phyloP scores from a whole-genome alignment of 1,140 invertebrate species.

The Sycophaga agraensis region DNA sequence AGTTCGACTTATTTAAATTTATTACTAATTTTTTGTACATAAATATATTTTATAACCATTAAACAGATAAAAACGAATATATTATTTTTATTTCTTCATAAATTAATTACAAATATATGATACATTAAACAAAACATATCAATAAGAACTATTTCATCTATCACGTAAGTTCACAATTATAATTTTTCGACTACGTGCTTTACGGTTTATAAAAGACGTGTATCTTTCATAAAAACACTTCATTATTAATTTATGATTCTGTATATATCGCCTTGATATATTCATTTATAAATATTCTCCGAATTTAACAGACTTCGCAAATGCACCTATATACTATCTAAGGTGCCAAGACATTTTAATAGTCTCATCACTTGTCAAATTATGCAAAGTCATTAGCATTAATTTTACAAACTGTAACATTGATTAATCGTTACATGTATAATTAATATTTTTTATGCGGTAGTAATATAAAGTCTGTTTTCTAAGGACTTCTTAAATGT shows the following conservation, averaged over 20 bases:
- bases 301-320: slow-evolving; percentile 12
- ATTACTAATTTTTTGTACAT: background rate
- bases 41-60: slow-evolving; percentile 15
- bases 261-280: background rate
- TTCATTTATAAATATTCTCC: slow-evolving; percentile 12
- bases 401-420: slow-evolving; percentile 11
- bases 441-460: slow-evolving; percentile 17
- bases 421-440: slow-evolving; percentile 18
- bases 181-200: slow-evolving; percentile 34
- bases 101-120: slow-evolving; percentile 47
- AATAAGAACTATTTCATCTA: slow-evolving; percentile 37
- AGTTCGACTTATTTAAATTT: slow-evolving; percentile 64
- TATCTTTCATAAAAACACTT: slow-evolving; percentile 23
- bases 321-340: background rate
- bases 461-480: background rate
- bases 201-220: slow-evolving; percentile 26
- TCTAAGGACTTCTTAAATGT: slow-evolving; percentile 13
- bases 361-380: slow-evolving; percentile 14
- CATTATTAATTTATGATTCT: background rate
- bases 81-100: slow-evolving; percentile 47
- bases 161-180: slow-evolving; percentile 40
- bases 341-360: slow-evolving; percentile 17
- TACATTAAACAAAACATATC: slow-evolving; percentile 42
- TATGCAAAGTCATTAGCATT: slow-evolving; percentile 1
- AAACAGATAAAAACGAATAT: slow-evolving; percentile 40